A percentile compares a stretch with the other conserved stretches of the same genome.
Evolutionary conservation across 2,888 invertebrate species (phyloP).

Genomic region (Volucella bombylans): DNA sequence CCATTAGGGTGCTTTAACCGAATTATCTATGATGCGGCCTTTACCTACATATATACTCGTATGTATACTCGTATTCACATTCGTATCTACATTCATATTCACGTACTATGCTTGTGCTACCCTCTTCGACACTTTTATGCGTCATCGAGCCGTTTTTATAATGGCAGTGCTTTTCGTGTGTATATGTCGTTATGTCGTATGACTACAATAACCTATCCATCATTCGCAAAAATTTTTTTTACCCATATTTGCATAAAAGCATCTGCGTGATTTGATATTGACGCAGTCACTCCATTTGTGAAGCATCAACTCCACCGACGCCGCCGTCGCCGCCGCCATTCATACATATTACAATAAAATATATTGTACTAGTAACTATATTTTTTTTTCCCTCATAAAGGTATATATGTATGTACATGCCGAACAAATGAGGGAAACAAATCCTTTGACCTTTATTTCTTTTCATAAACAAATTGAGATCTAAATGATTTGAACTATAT

Average conservation of each 20-base stretch:
- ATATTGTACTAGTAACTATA: background rate
- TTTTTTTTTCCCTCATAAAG: background rate
- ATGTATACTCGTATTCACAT: too few species aligned
- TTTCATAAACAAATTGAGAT: background rate
- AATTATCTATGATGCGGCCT: constrained; percentile 21
- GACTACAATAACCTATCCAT: constrained; percentile 60
- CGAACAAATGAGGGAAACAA: background rate
- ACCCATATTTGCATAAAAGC: constrained; percentile 63
- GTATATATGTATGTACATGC: background rate
- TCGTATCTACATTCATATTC: background rate
- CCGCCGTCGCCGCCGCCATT: background rate
- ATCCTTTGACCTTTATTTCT: background rate
- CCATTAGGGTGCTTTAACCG: constrained; percentile 46
- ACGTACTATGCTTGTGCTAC: background rate
- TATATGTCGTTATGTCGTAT: constrained; percentile 56
- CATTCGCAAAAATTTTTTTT: constrained; percentile 44
- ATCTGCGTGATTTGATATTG: constrained; percentile 70
- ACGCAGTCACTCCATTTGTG: constrained; percentile 60
- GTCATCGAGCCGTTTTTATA: constrained; percentile 40
- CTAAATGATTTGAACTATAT: constrained; percentile 3
- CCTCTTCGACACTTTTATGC: constrained; percentile 29
- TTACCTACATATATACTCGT: background rate
- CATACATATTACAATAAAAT: too few species aligned
- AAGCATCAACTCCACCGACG: constrained; percentile 11
- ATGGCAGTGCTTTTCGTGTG: constrained; percentile 50